phyloP scores from a whole-genome alignment of 2,888 invertebrate genomes.

The Chouioia cunea region DNA sequence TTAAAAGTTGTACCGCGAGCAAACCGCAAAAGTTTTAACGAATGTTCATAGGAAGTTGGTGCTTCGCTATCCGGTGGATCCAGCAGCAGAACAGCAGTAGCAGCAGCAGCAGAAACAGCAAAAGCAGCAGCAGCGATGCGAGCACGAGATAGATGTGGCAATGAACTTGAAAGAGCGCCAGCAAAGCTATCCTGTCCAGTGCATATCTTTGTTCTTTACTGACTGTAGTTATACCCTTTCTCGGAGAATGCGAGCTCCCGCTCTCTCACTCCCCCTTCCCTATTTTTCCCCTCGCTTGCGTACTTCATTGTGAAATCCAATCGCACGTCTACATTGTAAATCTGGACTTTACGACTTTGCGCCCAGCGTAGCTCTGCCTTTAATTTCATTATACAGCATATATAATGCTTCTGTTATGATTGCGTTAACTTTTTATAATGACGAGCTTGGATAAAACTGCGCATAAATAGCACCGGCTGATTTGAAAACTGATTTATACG shows the following conservation, averaged over 20 bases:
- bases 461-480: no score
- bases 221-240: constrained; percentile 28
- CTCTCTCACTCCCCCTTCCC: not conserved
- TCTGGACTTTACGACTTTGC: constrained; percentile 29
- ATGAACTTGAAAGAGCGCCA: constrained; percentile 4
- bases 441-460: no score
- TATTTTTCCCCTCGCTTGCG: not conserved
- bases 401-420: constrained; percentile 29
- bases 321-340: constrained; percentile 40
- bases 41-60: no score
- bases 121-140: no score
- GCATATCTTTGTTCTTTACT: constrained; percentile 26
- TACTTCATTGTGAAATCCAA: constrained; percentile 25
- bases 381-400: constrained; percentile 27
- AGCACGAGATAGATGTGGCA: constrained; percentile 13
- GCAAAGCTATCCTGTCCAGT: constrained; percentile 13
- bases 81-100: constrained; percentile 2
- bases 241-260: constrained; percentile 1
- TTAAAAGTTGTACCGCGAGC: no score
- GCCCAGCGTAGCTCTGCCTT: constrained; percentile 1
- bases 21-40: no score
- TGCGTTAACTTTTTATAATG: constrained; percentile 1
- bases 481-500: no score
- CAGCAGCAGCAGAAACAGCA: not conserved
- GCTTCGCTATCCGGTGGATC: not conserved